phyloP scores from a whole-genome alignment of 2,113 vertebrate species.

The Dendropsophus ebraccatus region DNA sequence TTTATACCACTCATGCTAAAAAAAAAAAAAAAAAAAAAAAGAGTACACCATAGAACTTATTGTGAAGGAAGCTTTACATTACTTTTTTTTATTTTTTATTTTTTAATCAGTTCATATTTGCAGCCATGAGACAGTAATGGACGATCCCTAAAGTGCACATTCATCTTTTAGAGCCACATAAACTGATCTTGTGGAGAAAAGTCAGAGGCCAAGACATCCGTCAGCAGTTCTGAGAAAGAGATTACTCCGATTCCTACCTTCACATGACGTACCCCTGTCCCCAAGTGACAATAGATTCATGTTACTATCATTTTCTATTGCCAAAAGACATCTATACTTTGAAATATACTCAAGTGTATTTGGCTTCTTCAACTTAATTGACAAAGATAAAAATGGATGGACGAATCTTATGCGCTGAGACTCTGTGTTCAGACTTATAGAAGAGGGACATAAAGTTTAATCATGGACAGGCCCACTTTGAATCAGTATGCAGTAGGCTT shows the following conservation, averaged over 20 bases:
- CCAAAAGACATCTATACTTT: not conserved
- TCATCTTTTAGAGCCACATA: slow-evolving; percentile 26
- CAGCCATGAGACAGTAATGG: slow-evolving; percentile 21
- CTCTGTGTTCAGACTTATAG: no score
- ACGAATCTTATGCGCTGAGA: no score
- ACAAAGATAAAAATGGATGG: no score
- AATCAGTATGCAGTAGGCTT: no score
- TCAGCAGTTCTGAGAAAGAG: slow-evolving; percentile 32
- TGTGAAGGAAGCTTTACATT: not conserved
- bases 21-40: no score
- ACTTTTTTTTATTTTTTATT: not conserved
- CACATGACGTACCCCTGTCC: not conserved
- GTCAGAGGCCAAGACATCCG: slow-evolving; percentile 46
- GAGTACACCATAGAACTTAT: slow-evolving; percentile 8
- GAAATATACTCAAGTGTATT: no score
- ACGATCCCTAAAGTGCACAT: slow-evolving; percentile 34
- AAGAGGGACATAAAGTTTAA: no score
- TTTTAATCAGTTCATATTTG: not conserved
- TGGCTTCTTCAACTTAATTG: no score
- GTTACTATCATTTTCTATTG: not conserved
- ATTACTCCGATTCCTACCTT: slow-evolving; percentile 5
- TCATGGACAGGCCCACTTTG: no score
- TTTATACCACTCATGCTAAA: not conserved
- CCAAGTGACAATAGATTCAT: not conserved
- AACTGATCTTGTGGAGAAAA: slow-evolving; percentile 42